These are phyloP conservation scores for Lapara coniferarum DNA, from an alignment of 2,888 invertebrate genomes.

Conservation along the genomic window DNA sequence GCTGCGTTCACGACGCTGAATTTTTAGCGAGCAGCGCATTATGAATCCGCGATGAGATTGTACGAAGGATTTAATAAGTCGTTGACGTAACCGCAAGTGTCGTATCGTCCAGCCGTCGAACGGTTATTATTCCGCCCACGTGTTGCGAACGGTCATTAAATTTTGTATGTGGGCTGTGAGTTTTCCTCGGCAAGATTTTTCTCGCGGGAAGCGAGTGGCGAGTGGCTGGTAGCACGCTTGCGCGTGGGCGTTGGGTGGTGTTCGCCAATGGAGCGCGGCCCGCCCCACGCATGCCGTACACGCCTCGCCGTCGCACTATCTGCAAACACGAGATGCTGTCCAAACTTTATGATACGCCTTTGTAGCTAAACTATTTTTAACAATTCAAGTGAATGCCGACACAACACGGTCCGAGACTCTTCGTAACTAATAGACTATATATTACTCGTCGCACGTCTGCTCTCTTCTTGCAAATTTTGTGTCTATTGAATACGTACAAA, in stretches of 20 bases:
- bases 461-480: not conserved
- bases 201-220: slow-evolving; percentile 55
- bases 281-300: slow-evolving; percentile 65
- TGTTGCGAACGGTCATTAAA: slow-evolving; percentile 62
- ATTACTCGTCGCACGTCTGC: not conserved
- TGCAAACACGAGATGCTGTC: slow-evolving; percentile 45
- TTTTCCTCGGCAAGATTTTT: slow-evolving; percentile 75
- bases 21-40: slow-evolving; percentile 26
- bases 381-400: slow-evolving; percentile 18
- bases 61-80: slow-evolving; percentile 33
- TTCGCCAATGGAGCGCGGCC: slow-evolving; percentile 79
- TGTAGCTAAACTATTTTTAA: slow-evolving; percentile 24
- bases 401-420: not conserved
- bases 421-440: not conserved
- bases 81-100: slow-evolving; percentile 54
- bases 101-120: slow-evolving; percentile 59
- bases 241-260: slow-evolving; percentile 83
- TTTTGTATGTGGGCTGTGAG: slow-evolving; percentile 58
- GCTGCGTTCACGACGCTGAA: slow-evolving; percentile 38
- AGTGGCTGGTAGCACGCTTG: slow-evolving; percentile 62
- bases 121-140: slow-evolving; percentile 63
- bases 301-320: slow-evolving; percentile 44
- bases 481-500: not conserved
- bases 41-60: slow-evolving; percentile 8
- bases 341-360: slow-evolving; percentile 29